Conservation (phyloP, 2,888 invertebrate genomes). For the Agrilus mali region DNA sequence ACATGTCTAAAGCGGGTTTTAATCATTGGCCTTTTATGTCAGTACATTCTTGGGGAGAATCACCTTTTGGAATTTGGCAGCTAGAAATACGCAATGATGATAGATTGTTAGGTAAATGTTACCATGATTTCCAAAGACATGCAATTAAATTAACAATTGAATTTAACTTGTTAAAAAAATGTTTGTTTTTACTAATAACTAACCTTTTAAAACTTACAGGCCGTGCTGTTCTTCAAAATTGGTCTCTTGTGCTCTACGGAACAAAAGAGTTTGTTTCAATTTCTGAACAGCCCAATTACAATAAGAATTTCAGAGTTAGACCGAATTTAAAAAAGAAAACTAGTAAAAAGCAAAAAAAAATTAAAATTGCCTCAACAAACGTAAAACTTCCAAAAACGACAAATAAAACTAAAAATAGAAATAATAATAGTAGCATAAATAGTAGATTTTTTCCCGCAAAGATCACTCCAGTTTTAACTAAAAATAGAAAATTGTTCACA, state of each 20-base stretch:
- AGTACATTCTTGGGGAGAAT: conserved; percentile 97
- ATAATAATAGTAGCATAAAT: conserved; percentile 17
- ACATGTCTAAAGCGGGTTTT: conserved; percentile 85
- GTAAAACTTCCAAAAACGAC: conserved; percentile 8
- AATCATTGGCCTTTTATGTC: conserved; percentile 99
- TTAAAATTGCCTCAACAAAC: conserved; percentile 15
- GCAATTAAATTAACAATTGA: conserved; percentile 1
- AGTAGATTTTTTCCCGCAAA: conserved; percentile 17
- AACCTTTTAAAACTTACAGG: conserved; percentile 40
- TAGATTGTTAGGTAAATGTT: conserved; percentile 63
- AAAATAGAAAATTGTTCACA: conserved; percentile 11
- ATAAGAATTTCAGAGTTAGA: conserved; percentile 33
- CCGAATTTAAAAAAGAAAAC: conserved; percentile 41
- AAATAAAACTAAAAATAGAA: conserved; percentile 17
- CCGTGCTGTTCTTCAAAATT: conserved; percentile 80
- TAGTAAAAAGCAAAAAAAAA: conserved; percentile 31
- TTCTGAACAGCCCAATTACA: conserved; percentile 17
- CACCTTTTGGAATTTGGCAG: conserved; percentile 87
- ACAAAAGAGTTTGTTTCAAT: conserved; percentile 46
- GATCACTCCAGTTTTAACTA: conserved; percentile 11
- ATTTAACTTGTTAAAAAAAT: conserved; percentile 7
- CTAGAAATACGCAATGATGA: conserved; percentile 94
- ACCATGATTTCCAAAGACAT: too few relatives aligned
- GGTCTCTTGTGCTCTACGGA: conserved; percentile 89
- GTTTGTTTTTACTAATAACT: conserved; percentile 10